These are phyloP conservation scores for Drosophila robusta DNA, from an alignment of 2,888 invertebrate genomes.

Conservation along the genomic window DNA sequence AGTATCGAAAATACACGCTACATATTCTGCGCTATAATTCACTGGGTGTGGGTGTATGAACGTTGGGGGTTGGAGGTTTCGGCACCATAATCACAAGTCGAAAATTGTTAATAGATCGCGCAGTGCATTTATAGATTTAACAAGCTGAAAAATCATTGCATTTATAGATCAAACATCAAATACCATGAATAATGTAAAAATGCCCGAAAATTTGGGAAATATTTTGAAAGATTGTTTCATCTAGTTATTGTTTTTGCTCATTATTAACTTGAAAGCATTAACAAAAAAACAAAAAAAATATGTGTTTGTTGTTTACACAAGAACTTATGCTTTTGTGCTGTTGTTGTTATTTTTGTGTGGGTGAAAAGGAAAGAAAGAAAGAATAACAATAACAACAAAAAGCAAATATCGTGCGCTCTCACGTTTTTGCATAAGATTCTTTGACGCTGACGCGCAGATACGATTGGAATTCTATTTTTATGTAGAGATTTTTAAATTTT, in stretches of 20 bases:
- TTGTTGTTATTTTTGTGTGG: slow-evolving; percentile 18
- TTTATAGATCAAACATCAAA: slow-evolving; percentile 8
- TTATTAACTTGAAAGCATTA: slow-evolving; percentile 43
- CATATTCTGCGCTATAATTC: slow-evolving; percentile 55
- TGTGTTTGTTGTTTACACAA: slow-evolving; percentile 67
- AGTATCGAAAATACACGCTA: slow-evolving; percentile 53
- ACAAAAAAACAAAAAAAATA: slow-evolving; percentile 19
- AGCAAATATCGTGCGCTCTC: slow-evolving; percentile 62
- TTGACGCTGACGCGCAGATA: slow-evolving; percentile 61
- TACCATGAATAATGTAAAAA: slow-evolving; percentile 36
- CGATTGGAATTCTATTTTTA: slow-evolving; percentile 72
- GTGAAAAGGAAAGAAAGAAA: slow-evolving; percentile 19
- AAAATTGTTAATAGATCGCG: slow-evolving; percentile 67
- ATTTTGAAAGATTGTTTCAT: neutral
- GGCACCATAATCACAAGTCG: slow-evolving; percentile 50
- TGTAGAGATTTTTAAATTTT: slow-evolving; percentile 10
- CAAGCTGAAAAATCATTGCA: slow-evolving; percentile 10
- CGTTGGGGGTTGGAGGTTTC: slow-evolving; percentile 28
- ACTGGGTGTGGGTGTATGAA: slow-evolving; percentile 49
- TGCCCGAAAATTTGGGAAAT: slow-evolving; percentile 1
- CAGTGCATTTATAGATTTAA: slow-evolving; percentile 37
- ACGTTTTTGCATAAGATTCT: slow-evolving; percentile 75
- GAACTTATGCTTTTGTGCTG: neutral
- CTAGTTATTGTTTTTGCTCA: slow-evolving; percentile 6
- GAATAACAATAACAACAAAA: slow-evolving; percentile 14